Evolutionary conservation across 2,888 invertebrate species (phyloP).

Genomic region (Stratiomys singularior): DNA sequence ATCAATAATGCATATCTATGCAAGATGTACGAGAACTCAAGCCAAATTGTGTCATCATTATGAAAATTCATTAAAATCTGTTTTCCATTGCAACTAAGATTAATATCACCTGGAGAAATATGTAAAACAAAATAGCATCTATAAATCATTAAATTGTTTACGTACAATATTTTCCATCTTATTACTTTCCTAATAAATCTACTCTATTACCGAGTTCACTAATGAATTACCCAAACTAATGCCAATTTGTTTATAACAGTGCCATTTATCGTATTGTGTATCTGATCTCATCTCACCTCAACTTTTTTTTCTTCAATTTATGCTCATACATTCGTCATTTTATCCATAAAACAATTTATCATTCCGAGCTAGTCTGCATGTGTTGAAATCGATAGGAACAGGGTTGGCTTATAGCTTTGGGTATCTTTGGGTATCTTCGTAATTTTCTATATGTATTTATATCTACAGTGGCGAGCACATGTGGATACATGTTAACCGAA

Average conservation of each 20-base stretch:
- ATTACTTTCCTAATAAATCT: conserved; percentile 32
- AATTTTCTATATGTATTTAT: too few relatives aligned
- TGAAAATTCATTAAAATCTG: too few relatives aligned
- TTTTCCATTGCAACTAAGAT: background rate
- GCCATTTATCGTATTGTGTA: conserved; percentile 32
- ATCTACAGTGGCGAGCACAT: too few relatives aligned
- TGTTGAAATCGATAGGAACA: background rate
- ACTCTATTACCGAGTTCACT: conserved; percentile 18
- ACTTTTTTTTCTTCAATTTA: conserved; percentile 25
- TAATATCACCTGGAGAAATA: background rate
- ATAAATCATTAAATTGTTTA: conserved; percentile 39
- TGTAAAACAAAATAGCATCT: background rate
- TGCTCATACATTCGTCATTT: conserved; percentile 41
- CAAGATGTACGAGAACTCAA: too few relatives aligned
- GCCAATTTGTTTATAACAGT: conserved; percentile 42
- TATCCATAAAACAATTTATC: conserved; percentile 23
- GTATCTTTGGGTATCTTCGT: too few relatives aligned
- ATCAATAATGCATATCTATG: too few relatives aligned
- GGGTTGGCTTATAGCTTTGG: background rate
- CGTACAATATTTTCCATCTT: background rate
- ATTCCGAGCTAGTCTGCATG: background rate
- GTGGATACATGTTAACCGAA: too few relatives aligned
- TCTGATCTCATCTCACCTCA: conserved; percentile 35
- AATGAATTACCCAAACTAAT: conserved; percentile 42
- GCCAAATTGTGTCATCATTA: too few relatives aligned